Evolutionary conservation across 2,113 vertebrate species (phyloP), one percentile per base, ranked within the genome.

Genomic region (Xyliphius kryptos): DNA sequence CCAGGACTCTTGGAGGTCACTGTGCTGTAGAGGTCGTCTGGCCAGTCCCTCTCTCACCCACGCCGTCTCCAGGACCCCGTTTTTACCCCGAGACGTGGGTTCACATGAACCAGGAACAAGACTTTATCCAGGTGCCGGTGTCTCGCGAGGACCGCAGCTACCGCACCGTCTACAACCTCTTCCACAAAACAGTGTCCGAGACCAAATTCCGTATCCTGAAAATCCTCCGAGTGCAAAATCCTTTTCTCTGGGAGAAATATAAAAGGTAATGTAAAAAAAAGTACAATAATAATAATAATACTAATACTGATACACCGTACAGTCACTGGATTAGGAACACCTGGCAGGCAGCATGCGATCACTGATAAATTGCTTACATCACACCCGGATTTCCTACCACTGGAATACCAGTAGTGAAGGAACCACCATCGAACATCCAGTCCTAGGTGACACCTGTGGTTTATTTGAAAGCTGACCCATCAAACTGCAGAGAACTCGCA

Each of bases 191-290:
- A 1, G 92, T 99, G 71, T 94, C 94, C 0, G 96, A 99, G 80
- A 98, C 94, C 82, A 97, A 97, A 83, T 98, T 94, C 9, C 89
- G 80, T 76, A 97, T 99, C 62, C 77, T 97, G 73, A 96, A 97
- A 79, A 99, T 99, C 78, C 77, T 91, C 63, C 87, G 96, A 14
- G 94, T 99, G 63, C 96, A 99, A 80, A 99, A 99, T 76, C 94
- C 95, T 53, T 99, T 97, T 79, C 92, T 99, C 16, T 99, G 96
- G 96, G 96, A 99, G 82, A 99, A 99, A 66, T 99, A 99, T 49
- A 97, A 97, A 83, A 93, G 96, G 95, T 98, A 86, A n/a, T n/a
- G n/a, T n/a, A n/a, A n/a, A n/a, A n/a, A n/a, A n/a, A n/a, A n/a
- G n/a, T n/a, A n/a, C n/a, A n/a, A n/a, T n/a, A n/a, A n/a, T n/a